Evolutionary conservation across 1,140 invertebrate genomes (phyloP).

Genomic region (Leptinotarsa texana): DNA sequence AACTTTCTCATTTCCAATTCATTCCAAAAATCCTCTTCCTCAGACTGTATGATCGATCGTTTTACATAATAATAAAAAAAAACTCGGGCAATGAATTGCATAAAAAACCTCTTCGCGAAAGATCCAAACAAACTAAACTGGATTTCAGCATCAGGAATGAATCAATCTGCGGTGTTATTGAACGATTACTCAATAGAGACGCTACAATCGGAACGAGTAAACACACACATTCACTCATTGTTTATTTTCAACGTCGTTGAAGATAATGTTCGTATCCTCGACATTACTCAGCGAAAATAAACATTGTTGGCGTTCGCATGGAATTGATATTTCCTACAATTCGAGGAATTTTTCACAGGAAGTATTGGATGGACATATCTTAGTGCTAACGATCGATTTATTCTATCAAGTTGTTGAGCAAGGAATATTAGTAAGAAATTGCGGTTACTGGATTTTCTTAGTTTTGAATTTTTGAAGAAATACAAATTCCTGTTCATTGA

Average conservation of each 20-base stretch:
- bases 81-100: too few species aligned
- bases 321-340: background rate
- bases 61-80: too few species aligned
- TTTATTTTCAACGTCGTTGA: constrained; percentile 1
- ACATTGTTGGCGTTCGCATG: background rate
- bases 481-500: too few species aligned
- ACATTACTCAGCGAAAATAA: constrained; percentile 8
- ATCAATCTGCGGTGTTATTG: background rate
- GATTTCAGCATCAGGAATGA: background rate
- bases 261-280: constrained; percentile 6
- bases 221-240: background rate
- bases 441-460: too few species aligned
- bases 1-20: too few species aligned
- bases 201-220: background rate
- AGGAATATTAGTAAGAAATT: too few species aligned
- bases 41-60: too few species aligned
- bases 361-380: background rate
- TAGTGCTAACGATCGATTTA: too few species aligned
- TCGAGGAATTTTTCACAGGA: background rate
- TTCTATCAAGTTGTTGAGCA: too few species aligned
- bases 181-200: constrained; percentile 1
- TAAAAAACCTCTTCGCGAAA: background rate
- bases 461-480: too few species aligned
- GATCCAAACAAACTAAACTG: background rate
- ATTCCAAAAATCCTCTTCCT: too few species aligned